Evolutionary conservation across 1,140 invertebrate genomes (phyloP).

Genomic region (Rhynchophorus ferrugineus): DNA sequence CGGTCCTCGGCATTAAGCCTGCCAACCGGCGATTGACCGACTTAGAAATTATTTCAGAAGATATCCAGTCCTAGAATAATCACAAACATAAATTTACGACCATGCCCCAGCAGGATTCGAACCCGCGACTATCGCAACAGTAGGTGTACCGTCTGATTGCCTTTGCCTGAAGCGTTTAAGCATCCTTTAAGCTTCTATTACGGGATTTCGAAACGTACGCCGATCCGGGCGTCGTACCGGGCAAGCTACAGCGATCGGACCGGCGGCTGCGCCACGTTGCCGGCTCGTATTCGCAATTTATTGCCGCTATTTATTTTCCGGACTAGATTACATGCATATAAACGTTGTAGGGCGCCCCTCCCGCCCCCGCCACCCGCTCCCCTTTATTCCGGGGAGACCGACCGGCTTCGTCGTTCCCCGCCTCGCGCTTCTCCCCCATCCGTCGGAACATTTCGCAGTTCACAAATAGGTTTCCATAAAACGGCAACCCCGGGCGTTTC

Average conservation of each 20-base stretch:
- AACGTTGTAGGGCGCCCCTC: conserved; percentile 28
- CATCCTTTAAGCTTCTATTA: too few relatives aligned
- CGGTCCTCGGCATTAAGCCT: too few relatives aligned
- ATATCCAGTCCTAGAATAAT: too few relatives aligned
- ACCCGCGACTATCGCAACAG: too few relatives aligned
- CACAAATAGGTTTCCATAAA: conserved; percentile 10
- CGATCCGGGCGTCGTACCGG: too few relatives aligned
- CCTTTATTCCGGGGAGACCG: neutral
- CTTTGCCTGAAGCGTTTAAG: too few relatives aligned
- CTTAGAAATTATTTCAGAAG: too few relatives aligned
- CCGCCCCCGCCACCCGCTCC: conserved; percentile 5
- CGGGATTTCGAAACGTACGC: too few relatives aligned
- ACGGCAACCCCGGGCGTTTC: conserved; percentile 3
- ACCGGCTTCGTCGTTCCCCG: neutral
- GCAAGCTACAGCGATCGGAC: neutral
- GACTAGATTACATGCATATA: conserved; percentile 40
- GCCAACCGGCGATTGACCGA: too few relatives aligned
- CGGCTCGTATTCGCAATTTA: conserved; percentile 28
- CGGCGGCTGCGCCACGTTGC: neutral
- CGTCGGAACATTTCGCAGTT: conserved; percentile 11
- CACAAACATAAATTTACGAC: too few relatives aligned
- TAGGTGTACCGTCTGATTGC: too few relatives aligned
- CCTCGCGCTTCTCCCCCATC: neutral
- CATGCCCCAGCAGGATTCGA: too few relatives aligned
- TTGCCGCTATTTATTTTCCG: conserved; percentile 38